A percentile compares a stretch with the other conserved stretches of the same genome.
Evolutionary conservation across 2,888 invertebrate genomes (phyloP).

Genomic region (Erebia aethiops): DNA sequence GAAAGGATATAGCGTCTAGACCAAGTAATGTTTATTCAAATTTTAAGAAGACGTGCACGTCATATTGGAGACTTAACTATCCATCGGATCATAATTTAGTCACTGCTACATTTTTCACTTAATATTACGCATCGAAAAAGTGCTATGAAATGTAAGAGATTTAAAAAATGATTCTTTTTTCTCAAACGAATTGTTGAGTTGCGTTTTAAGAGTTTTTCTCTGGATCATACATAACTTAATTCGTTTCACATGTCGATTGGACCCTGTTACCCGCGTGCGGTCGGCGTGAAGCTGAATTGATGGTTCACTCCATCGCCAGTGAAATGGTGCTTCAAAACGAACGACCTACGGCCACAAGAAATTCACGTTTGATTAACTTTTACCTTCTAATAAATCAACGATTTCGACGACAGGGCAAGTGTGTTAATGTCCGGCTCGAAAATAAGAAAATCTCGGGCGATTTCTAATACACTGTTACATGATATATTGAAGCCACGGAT

Average conservation of each 20-base stretch:
- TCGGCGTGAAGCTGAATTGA: slow-evolving; percentile 79
- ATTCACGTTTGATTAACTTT: slow-evolving; percentile 80
- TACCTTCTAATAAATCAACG: slow-evolving; percentile 25
- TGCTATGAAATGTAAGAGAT: neutral
- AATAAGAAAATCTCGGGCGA: neutral
- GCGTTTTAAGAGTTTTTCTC: slow-evolving; percentile 74
- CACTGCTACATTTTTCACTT: too few species aligned
- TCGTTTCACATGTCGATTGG: slow-evolving; percentile 76
- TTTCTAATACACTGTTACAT: neutral
- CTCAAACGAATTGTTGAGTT: slow-evolving; percentile 39
- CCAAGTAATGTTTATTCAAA: too few species aligned
- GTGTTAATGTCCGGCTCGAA: neutral
- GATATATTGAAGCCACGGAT: too few species aligned
- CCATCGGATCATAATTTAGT: too few species aligned
- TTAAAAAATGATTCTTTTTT: neutral
- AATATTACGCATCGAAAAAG: too few species aligned
- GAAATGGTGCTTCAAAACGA: slow-evolving; percentile 81
- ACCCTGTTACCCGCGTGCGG: slow-evolving; percentile 69
- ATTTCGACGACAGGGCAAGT: neutral
- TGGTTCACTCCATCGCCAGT: slow-evolving; percentile 79
- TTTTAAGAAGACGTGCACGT: too few species aligned
- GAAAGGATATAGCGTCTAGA: too few species aligned
- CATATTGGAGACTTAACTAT: too few species aligned
- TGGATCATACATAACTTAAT: slow-evolving; percentile 64
- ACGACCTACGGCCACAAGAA: slow-evolving; percentile 75